Conservation (phyloP, 2,888 invertebrate genomes). For the Deladenus siricidicola region DNA sequence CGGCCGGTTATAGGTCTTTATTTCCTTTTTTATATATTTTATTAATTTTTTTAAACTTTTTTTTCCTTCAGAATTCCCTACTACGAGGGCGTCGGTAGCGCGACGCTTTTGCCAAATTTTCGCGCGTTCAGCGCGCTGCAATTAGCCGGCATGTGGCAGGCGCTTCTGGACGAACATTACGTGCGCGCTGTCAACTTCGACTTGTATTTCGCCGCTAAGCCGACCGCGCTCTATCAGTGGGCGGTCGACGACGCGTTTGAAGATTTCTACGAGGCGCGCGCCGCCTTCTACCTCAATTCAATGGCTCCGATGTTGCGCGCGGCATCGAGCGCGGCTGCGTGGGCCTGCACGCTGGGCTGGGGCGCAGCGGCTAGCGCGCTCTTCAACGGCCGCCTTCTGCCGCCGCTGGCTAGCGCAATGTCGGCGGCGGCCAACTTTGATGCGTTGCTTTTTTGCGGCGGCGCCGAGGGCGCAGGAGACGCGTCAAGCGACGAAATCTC, state of each 20-base stretch:
- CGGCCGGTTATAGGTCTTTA: too few species aligned
- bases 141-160: conserved; percentile 71
- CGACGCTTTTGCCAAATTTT: too few species aligned
- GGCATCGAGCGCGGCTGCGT: not conserved
- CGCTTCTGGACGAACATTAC: conserved; percentile 70
- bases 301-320: not conserved
- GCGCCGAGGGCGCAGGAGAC: conserved; percentile 30
- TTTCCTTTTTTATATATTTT: too few species aligned
- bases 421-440: not conserved
- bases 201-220: conserved; percentile 74
- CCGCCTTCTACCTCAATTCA: conserved; percentile 13
- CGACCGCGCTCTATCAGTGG: conserved; percentile 69
- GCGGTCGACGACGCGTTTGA: conserved; percentile 63
- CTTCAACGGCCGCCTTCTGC: not conserved
- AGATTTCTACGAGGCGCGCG: conserved; percentile 21
- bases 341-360: not conserved
- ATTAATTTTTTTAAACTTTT: too few species aligned
- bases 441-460: not conserved
- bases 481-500: not conserved
- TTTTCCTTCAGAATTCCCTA: too few species aligned
- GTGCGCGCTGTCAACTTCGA: conserved; percentile 70
- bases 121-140: conserved; percentile 18
- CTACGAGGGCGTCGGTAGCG: too few species aligned
- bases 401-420: not conserved
- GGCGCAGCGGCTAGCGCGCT: not conserved